Evolutionary conservation across 2,797 vertebrate genomes (phyloP), one percentile per base, ranked within the genome.

Genomic region (Pipistrellus pipistrellus): DNA sequence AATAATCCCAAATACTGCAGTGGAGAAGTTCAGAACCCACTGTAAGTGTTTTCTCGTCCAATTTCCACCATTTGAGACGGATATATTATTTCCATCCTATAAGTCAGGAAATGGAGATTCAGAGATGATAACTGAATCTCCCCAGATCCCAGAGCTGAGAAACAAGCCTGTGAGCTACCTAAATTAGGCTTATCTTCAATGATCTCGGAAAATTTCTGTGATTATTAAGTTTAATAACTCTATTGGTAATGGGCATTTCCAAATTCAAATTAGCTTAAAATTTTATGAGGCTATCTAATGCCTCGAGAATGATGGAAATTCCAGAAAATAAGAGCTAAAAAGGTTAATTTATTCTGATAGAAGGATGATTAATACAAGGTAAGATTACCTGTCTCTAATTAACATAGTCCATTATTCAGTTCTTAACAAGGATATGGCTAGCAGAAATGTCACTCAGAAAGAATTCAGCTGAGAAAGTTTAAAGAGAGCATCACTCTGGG

Each of bases 341-440:
- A 96, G 69, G 59, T 83, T 96, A 97, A 96, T 85, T 90, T 97
- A 53, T 77, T 97, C 92, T 93, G 91, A 86, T 62, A 96, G 38
- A 59, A 93, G 46, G 93, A 96, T 92, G 93, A 88, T 95, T 98
- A 95, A 87, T 27, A 64, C 14, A n/a, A 88, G 20, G 21, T 95
- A 95, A 93, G 94, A 95, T 81, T 72, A 88, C 73, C 82, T 96
- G 88, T 83, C 77, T 89, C 46, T 64, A 97, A 82, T 96, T 97
- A 96, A 92, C 90, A 88, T 93, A 94, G 23, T 71, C 48, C 23
- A 18, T 93, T 93, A 87, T 81, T 90, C 88, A 95, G 80, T 87
- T 15, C 81, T 91, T 87, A 90, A 91, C 86, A 96, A 93, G 13
- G 92, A 68, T 53, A 32, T 17, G 82, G 35, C 64, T 90, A 75